A percentile compares a stretch with the other conserved stretches of the same genome.
These are phyloP conservation scores for Acrossocheilus wenchowensis DNA, from an alignment of 2,797 vertebrate genomes.

Conservation along the genomic window DNA sequence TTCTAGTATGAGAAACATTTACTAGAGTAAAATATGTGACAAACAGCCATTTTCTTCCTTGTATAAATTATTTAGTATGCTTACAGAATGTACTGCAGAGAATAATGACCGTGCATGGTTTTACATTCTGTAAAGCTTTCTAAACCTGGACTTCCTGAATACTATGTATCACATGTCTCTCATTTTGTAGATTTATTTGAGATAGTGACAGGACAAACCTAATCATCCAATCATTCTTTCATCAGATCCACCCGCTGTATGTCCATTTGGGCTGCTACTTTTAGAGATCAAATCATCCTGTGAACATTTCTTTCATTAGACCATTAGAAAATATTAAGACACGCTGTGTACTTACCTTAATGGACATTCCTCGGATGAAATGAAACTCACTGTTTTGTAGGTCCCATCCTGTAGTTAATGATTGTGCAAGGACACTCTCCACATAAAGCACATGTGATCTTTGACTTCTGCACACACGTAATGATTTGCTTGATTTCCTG, in stretches of 20 bases:
- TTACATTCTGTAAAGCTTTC: neutral
- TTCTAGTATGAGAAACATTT: neutral
- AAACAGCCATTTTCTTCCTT: neutral
- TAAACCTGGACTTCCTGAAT: neutral
- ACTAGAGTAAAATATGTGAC: neutral
- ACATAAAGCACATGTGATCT: neutral
- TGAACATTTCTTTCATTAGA: constrained; percentile 16
- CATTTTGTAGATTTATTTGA: constrained; percentile 29
- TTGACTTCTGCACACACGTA: neutral
- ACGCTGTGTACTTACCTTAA: neutral
- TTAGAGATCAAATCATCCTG: constrained; percentile 6
- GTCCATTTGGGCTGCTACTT: neutral
- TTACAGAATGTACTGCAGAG: neutral
- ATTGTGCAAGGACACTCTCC: constrained; percentile 1
- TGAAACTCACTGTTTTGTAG: neutral
- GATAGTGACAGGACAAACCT: constrained; percentile 32
- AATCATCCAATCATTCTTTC: constrained; percentile 34
- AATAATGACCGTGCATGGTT: neutral
- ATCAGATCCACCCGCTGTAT: neutral
- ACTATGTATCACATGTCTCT: constrained; percentile 47
- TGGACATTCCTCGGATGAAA: constrained; percentile 10
- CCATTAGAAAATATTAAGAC: neutral
- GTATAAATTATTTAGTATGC: neutral
- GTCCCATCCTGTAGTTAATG: constrained; percentile 18
- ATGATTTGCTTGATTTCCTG: neutral